Base-by-base conservation (phyloP, 2,113 vertebrate genomes). In the Grammomys dolichurus region DNA sequence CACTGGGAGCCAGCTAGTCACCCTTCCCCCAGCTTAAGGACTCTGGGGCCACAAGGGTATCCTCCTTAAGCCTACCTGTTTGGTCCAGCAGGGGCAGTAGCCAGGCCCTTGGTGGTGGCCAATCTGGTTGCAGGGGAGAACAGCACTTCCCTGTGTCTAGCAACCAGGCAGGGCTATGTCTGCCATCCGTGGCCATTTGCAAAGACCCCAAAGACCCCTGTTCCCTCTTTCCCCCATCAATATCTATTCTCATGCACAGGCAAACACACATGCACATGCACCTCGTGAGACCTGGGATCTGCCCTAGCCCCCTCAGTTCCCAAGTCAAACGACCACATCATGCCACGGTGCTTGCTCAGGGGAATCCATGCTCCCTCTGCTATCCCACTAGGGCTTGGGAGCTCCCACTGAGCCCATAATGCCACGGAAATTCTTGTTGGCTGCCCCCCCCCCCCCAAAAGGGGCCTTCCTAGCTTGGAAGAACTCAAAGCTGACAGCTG, bases 261-360 rank as follows among this genome's bases (percentile, higher is more conserved):
- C 73, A 56, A 31, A 60, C 75, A 69, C 7, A 88, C 70, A 36
- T 19, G 58, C 87, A 75, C 56, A 40, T 11, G 46, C 95, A 97
- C 96, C 86, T 98, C 90, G 48, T 96, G 96, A 97, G 94, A 95
- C 96, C 94, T 36, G 89, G 97, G 97, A 94, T 92, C 95, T 97
- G 96, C 93, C 91, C 90, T 48, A 67, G 94, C 94, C 95, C 96
- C 67, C 94, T 82, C 95, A 96, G 96, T 92, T 97, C 97, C 97
- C 48, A 20, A 54, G 95, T 97, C 40, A 20, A 95, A 94, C 77
- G 67, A 94, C 92, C 84, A 91, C 87, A 31, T 95, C 96, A 95
- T 20, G 97, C 96, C 97, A 98, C 93, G 98, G 97, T 98, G 98
- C 98, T 98, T 97, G 98, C 97, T 98, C 97, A 96, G 97, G 96